Evolutionary conservation across 2,888 invertebrate species (phyloP), one percentile per base, ranked within the genome.

Genomic region (Phasia obesa): DNA sequence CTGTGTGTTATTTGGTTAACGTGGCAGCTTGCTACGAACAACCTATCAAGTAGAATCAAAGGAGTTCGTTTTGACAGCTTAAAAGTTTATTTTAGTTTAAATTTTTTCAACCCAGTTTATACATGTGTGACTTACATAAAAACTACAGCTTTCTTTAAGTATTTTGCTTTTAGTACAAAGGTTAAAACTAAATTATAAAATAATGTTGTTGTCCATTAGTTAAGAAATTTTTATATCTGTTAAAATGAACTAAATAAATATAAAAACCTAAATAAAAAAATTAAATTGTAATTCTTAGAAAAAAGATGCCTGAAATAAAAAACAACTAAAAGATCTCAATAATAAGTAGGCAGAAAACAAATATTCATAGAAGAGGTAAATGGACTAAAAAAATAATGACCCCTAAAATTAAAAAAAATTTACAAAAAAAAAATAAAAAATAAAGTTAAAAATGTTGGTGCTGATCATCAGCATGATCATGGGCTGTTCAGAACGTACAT

Each of bases 371-470:
- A 65, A 64, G 47, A 31, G 11, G 31, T 31, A 31, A 69, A 70
- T 44, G 42, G 27, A 69, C 44, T 69, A 31, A 19, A 70, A 31
- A n/a, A 57, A 64, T 23, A 65, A 47, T 57, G 65, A 49, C 25
- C 65, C 25, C 23, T 57, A 21, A 47, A 62, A 42, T 44, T 73
- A 21, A n/a, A 62, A 11, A 35, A 35, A 49, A 51, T 55, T 27
- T 31, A 62, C 62, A 62, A 42, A 73, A 74, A 53, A 42, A 1
- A 42, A 47, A 38, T 7, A 38, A 38, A 38, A 38, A 38, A 62
- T 38, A 35, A 73, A 62, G 44, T 55, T 75, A 55, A 75, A 57
- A 31, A 65, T 27, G 55, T 47, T 65, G 47, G 17, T 42, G 74
- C n/a, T 55, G 74, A 60, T 38, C 25, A 64, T 53, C 53, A 64